Conservation (phyloP, 2,888 invertebrate species). For the Tribolium freemani region DNA sequence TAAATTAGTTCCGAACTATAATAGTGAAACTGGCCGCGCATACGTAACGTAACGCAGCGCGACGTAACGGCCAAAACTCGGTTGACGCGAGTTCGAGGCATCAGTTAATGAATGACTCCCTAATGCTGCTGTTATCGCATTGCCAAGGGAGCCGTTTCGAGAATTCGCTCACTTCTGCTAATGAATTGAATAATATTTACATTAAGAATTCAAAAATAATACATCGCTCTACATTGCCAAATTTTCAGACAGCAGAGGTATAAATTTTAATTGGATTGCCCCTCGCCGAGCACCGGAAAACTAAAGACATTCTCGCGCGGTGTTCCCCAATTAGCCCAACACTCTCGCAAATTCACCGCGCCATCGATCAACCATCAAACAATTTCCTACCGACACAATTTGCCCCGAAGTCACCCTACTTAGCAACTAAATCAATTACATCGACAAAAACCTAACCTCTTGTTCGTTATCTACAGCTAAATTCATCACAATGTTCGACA, state of each 20-base stretch:
- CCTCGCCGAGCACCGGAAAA: slow-evolving; percentile 16
- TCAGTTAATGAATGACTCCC: slow-evolving; percentile 61
- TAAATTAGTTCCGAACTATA: slow-evolving; percentile 48
- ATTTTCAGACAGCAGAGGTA: slow-evolving; percentile 50
- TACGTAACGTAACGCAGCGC: slow-evolving; percentile 15
- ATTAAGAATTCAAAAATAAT: slow-evolving; percentile 61
- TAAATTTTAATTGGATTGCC: slow-evolving; percentile 51
- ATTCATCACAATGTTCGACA: slow-evolving; percentile 33
- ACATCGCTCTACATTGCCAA: slow-evolving; percentile 50
- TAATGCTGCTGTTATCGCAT: slow-evolving; percentile 60
- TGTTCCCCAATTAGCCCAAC: slow-evolving; percentile 32
- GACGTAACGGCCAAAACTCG: neutral
- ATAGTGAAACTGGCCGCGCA: slow-evolving; percentile 10
- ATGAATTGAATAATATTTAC: slow-evolving; percentile 64
- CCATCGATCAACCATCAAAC: slow-evolving; percentile 41
- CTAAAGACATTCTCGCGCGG: slow-evolving; percentile 33
- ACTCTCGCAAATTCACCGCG: slow-evolving; percentile 37
- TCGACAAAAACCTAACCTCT: slow-evolving; percentile 32
- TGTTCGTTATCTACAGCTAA: slow-evolving; percentile 24
- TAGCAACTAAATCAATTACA: slow-evolving; percentile 36
- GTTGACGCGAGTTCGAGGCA: slow-evolving; percentile 54
- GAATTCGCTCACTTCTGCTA: slow-evolving; percentile 59
- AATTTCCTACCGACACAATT: slow-evolving; percentile 41
- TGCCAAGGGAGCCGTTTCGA: slow-evolving; percentile 61
- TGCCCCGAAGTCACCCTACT: slow-evolving; percentile 38